Evolutionary conservation across 1,140 invertebrate genomes (phyloP).

Genomic region (Scaptomyza hsui): DNA sequence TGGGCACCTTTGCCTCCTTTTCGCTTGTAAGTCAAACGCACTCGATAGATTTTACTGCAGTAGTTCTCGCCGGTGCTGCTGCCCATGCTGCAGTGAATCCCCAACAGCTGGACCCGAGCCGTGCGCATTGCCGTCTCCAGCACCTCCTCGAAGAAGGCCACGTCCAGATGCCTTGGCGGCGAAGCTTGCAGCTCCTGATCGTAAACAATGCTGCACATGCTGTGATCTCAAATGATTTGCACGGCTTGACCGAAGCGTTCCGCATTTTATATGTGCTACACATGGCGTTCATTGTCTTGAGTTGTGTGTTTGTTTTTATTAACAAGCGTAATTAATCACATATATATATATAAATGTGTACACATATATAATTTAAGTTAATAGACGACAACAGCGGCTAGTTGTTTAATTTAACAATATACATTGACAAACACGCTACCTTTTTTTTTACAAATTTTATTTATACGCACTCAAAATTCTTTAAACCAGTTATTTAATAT

Average conservation of each 20-base stretch:
- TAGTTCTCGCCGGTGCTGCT: slow-evolving; percentile 76
- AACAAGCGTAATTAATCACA: slow-evolving; percentile 42
- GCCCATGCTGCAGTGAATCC: slow-evolving; percentile 57
- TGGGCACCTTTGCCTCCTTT: neutral
- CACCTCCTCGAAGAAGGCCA: slow-evolving; percentile 69
- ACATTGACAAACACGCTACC: slow-evolving; percentile 30
- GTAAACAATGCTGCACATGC: slow-evolving; percentile 67
- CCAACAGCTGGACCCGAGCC: slow-evolving; percentile 21
- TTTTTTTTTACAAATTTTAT: slow-evolving; percentile 25
- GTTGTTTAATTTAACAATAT: slow-evolving; percentile 31
- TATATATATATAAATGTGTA: slow-evolving; percentile 10
- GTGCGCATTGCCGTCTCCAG: slow-evolving; percentile 68
- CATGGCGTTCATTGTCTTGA: slow-evolving; percentile 1
- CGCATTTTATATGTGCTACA: slow-evolving; percentile 51
- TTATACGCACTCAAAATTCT: neutral
- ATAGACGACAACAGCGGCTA: slow-evolving; percentile 44
- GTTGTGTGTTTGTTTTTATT: neutral
- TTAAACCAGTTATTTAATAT: slow-evolving; percentile 35
- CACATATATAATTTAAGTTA: slow-evolving; percentile 46
- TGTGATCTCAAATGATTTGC: slow-evolving; percentile 46
- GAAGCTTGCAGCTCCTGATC: slow-evolving; percentile 53
- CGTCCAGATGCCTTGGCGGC: slow-evolving; percentile 59
- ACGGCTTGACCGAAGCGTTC: slow-evolving; percentile 1
- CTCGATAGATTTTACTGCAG: slow-evolving; percentile 72
- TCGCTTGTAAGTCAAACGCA: slow-evolving; percentile 37